phyloP scores from a whole-genome alignment of 2,888 invertebrate species.

The Strigamia maritima region DNA sequence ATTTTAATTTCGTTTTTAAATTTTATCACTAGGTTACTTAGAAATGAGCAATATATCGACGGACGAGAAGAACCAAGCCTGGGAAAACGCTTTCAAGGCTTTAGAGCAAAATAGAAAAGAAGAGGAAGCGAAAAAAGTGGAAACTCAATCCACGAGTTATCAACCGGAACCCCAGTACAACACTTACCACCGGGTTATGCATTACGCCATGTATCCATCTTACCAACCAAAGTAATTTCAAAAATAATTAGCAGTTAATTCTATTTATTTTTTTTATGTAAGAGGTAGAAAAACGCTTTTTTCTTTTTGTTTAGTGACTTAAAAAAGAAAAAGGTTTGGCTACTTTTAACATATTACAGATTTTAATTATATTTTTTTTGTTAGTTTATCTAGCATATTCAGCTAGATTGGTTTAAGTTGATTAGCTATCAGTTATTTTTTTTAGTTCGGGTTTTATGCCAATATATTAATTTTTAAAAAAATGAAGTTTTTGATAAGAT shows the following conservation, averaged over 20 bases:
- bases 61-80: slow-evolving; percentile 40
- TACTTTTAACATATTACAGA: too few relatives aligned
- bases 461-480: too few relatives aligned
- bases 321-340: too few relatives aligned
- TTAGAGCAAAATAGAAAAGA: slow-evolving; percentile 38
- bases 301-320: too few relatives aligned
- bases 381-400: too few relatives aligned
- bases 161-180: neutral
- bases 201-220: slow-evolving; percentile 33
- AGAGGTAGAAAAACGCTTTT: neutral
- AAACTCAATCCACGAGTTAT: neutral
- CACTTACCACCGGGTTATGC: slow-evolving; percentile 6
- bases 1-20: too few relatives aligned
- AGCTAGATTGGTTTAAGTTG: too few relatives aligned
- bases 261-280: neutral
- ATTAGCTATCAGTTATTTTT: too few relatives aligned
- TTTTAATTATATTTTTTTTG: too few relatives aligned
- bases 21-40: neutral
- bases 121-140: neutral
- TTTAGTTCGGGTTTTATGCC: too few relatives aligned
- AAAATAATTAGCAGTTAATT: neutral
- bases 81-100: slow-evolving; percentile 42
- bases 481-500: too few relatives aligned
- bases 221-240: neutral
- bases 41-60: slow-evolving; percentile 11